A percentile compares a stretch with the other conserved stretches of the same genome.
These are phyloP conservation scores for Dreissena polymorpha DNA, from an alignment of 1,140 invertebrate species.

Conservation along the genomic window DNA sequence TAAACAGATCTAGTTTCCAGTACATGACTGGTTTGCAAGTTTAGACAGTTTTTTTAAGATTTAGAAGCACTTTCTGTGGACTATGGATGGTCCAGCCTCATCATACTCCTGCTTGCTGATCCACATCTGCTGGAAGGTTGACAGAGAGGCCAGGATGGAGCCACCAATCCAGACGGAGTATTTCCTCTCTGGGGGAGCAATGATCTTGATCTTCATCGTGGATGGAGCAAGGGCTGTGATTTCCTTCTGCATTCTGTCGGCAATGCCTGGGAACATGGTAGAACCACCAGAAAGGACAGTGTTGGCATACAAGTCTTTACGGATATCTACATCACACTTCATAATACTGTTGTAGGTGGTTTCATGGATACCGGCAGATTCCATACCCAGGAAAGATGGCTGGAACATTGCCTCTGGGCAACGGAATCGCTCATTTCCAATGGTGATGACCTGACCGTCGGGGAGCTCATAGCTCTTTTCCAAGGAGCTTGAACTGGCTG, in stretches of 20 bases:
- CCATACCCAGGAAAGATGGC: constrained; percentile 84
- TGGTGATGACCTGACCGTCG: constrained; percentile 79
- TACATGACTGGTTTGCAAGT: no score
- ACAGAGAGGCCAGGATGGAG: constrained; percentile 84
- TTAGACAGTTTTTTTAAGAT: neutral
- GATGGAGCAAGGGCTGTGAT: constrained; percentile 77
- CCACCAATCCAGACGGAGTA: constrained; percentile 81
- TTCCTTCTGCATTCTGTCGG: constrained; percentile 82
- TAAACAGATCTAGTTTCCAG: no score
- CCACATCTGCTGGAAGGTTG: constrained; percentile 86
- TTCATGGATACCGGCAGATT: constrained; percentile 79
- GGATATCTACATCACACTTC: constrained; percentile 87
- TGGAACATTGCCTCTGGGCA: constrained; percentile 82
- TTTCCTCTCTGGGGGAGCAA: constrained; percentile 82
- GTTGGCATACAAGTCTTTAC: constrained; percentile 96
- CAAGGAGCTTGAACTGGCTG: constrained; percentile 83
- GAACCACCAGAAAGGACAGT: constrained; percentile 96
- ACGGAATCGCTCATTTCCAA: constrained; percentile 79
- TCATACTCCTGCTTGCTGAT: constrained; percentile 89
- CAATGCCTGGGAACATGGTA: constrained; percentile 83
- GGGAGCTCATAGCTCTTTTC: constrained; percentile 80
- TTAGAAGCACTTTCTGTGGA: constrained; percentile 99
- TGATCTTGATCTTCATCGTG: constrained; percentile 85
- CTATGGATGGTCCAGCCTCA: constrained; percentile 95
- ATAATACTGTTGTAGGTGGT: constrained; percentile 95